phyloP scores from a whole-genome alignment of 2,797 vertebrate genomes.

The Oryzias sinensis region DNA sequence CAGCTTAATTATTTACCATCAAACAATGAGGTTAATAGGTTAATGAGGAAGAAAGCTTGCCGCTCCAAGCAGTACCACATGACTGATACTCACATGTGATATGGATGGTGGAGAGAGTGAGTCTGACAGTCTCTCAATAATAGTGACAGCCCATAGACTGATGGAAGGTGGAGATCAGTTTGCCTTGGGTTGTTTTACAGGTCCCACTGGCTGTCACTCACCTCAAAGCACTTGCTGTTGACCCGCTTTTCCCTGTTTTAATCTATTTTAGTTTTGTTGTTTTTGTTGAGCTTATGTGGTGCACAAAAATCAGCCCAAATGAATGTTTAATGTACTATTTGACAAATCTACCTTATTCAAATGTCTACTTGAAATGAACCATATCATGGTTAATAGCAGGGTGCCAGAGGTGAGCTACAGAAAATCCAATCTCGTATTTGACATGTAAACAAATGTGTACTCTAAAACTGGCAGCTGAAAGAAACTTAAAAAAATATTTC shows the following conservation, averaged over 20 bases:
- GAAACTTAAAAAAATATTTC: too few species aligned
- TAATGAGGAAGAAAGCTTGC: conserved; percentile 66
- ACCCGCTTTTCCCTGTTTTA: conserved; percentile 44
- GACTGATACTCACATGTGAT: conserved; percentile 73
- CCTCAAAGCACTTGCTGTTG: conserved; percentile 22
- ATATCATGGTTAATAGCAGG: too few species aligned
- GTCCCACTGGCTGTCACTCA: conserved; percentile 67
- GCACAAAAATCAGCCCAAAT: too few species aligned
- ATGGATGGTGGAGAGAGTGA: conserved; percentile 59
- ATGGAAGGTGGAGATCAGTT: conserved; percentile 60
- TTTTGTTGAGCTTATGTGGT: conserved; percentile 24
- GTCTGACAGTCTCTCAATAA: conserved; percentile 72
- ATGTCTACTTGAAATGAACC: too few species aligned
- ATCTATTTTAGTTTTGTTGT: conserved; percentile 25
- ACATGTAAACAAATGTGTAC: too few species aligned
- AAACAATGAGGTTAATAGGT: conserved; percentile 69
- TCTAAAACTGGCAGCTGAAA: too few species aligned
- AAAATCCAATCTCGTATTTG: too few species aligned
- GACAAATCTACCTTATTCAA: too few species aligned
- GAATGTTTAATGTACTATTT: too few species aligned
- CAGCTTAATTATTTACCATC: conserved; percentile 69
- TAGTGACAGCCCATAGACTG: conserved; percentile 58
- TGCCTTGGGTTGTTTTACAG: conserved; percentile 71
- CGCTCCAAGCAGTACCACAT: conserved; percentile 57
- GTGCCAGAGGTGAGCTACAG: too few species aligned